These are phyloP conservation scores for Asarcornis scutulata DNA, from an alignment of 2,113 vertebrate genomes.

Conservation along the genomic window DNA sequence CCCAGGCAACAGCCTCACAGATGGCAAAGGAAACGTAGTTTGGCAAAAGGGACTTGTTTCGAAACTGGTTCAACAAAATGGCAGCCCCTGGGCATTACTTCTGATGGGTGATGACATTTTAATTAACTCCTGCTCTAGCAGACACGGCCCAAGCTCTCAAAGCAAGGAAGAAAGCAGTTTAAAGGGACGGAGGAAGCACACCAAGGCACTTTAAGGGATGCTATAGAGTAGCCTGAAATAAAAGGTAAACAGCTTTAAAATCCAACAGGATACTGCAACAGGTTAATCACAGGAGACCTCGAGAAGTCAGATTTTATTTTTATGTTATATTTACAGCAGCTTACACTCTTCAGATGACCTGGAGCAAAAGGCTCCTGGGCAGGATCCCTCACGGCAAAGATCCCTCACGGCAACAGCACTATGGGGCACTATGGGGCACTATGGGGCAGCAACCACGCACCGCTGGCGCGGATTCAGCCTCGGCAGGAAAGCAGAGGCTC, in stretches of 20 bases:
- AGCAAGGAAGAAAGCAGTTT: rapidly evolving
- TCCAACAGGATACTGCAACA: neutral
- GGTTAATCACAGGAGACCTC: neutral
- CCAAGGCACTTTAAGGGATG: neutral
- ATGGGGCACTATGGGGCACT: rapidly evolving
- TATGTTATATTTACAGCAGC: no score
- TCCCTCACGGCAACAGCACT: neutral
- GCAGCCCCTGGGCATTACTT: neutral
- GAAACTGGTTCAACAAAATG: neutral
- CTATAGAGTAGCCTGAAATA: neutral
- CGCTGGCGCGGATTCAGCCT: neutral
- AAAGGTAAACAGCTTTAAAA: neutral
- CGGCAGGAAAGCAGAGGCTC: neutral
- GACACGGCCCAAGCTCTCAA: neutral
- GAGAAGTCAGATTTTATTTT: neutral
- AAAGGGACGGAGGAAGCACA: neutral
- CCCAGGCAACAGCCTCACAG: neutral
- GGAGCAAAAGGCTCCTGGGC: neutral
- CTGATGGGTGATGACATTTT: neutral
- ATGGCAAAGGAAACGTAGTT: neutral
- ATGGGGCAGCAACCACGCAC: neutral
- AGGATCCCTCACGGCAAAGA: neutral
- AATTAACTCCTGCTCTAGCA: neutral
- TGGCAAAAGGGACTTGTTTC: neutral
- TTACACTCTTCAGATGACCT: rapidly evolving